Evolutionary conservation across 2,113 vertebrate species (phyloP).

Genomic region (Chaetops frenatus): DNA sequence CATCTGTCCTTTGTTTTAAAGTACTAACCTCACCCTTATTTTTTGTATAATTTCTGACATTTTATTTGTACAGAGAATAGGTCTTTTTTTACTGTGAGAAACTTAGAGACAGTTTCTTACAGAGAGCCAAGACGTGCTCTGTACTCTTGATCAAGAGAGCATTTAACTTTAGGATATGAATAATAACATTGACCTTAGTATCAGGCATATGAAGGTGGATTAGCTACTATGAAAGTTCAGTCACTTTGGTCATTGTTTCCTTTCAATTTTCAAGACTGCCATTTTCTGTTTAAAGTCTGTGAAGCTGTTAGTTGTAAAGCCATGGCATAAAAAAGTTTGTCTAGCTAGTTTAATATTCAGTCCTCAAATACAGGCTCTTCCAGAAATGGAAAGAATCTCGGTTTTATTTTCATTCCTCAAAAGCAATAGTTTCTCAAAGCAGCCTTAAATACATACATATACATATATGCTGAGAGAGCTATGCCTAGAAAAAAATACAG

Average conservation of each 20-base stretch:
- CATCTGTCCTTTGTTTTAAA: background rate
- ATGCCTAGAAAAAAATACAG: background rate
- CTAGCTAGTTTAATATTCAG: background rate
- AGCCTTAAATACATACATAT: background rate
- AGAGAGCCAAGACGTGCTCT: background rate
- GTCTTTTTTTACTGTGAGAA: background rate
- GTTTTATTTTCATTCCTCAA: background rate
- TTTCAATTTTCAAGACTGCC: background rate
- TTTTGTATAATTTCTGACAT: background rate
- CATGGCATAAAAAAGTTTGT: background rate
- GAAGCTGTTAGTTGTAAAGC: background rate
- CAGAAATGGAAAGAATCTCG: background rate
- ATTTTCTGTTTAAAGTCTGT: background rate
- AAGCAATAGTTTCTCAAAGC: constrained; percentile 29
- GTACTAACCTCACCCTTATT: background rate
- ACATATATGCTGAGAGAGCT: background rate
- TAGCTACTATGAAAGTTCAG: background rate
- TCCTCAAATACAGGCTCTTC: background rate
- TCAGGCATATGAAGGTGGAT: background rate
- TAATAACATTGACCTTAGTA: background rate
- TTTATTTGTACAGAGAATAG: background rate
- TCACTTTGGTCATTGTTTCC: background rate
- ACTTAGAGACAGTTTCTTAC: background rate
- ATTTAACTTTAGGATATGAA: background rate
- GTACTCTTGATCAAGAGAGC: background rate